Evolutionary conservation across 2,888 invertebrate species (phyloP).

Genomic region (Chouioia cunea): DNA sequence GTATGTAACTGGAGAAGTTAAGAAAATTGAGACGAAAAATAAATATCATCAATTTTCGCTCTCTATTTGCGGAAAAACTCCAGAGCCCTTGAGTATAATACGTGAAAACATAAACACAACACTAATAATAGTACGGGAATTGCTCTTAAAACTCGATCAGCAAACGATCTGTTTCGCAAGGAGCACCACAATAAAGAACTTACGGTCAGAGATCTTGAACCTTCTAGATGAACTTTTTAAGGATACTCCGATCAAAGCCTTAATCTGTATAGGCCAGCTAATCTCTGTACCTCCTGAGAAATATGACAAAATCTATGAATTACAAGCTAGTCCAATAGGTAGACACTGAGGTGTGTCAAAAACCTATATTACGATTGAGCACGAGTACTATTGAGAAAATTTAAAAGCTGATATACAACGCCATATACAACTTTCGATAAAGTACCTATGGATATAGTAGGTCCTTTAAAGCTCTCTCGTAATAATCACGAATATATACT

Average conservation of each 20-base stretch:
- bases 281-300: conserved; percentile 1
- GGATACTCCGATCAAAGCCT: too few relatives aligned
- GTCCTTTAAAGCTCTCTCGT: conserved; percentile 26
- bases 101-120: too few relatives aligned
- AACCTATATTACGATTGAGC: conserved; percentile 42
- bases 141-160: too few relatives aligned
- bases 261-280: conserved; percentile 1
- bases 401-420: too few relatives aligned
- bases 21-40: background rate
- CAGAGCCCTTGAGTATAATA: too few relatives aligned
- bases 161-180: too few relatives aligned
- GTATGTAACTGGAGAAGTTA: background rate
- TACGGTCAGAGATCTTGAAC: background rate
- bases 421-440: too few relatives aligned
- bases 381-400: conserved; percentile 42
- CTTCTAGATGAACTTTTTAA: too few relatives aligned
- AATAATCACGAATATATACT: conserved; percentile 47
- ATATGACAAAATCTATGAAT: conserved; percentile 9
- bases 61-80: too few relatives aligned
- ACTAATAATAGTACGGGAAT: too few relatives aligned
- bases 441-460: too few relatives aligned
- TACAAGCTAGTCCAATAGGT: conserved; percentile 31
- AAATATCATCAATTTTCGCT: too few relatives aligned
- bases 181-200: background rate
- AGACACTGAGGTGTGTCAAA: conserved; percentile 39